Evolutionary conservation across 1,140 invertebrate species (phyloP).

Genomic region (Anoplolepis gracilipes): DNA sequence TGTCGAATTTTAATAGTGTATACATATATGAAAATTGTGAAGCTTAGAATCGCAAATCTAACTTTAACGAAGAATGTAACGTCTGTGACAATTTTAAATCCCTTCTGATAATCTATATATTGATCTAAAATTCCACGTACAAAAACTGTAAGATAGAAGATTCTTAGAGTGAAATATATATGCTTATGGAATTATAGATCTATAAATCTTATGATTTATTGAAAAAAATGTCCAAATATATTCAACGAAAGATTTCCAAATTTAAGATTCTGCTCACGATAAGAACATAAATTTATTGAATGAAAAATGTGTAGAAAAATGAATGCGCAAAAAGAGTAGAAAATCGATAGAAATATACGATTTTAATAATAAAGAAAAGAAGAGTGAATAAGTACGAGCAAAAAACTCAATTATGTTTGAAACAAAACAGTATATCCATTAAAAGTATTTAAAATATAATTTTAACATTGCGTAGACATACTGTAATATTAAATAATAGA

Average conservation of each 20-base stretch:
- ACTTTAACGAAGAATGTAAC: not conserved
- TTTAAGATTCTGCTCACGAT: not conserved
- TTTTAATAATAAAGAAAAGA: not conserved
- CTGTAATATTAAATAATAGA: not conserved
- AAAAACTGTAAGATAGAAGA: not conserved
- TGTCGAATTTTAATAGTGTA: not conserved
- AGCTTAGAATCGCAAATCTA: not conserved
- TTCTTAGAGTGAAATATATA: not conserved
- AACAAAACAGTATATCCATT: slow-evolving; percentile 6
- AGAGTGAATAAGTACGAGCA: not conserved
- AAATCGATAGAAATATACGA: not conserved
- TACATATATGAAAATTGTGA: not conserved
- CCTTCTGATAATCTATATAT: not conserved
- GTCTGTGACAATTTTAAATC: not conserved
- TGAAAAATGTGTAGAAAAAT: not conserved
- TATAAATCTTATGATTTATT: not conserved
- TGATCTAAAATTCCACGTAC: not conserved
- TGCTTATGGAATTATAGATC: not conserved
- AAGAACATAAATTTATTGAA: not conserved
- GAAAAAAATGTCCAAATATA: not conserved
- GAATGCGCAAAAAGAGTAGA: not conserved
- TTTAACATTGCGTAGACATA: no score
- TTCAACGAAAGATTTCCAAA: not conserved
- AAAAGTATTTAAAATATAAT: no score
- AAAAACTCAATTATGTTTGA: not conserved